A percentile compares a stretch with the other conserved stretches of the same genome.
These are phyloP conservation scores for Phasia obesa DNA, from an alignment of 2,888 invertebrate genomes.

Conservation along the genomic window DNA sequence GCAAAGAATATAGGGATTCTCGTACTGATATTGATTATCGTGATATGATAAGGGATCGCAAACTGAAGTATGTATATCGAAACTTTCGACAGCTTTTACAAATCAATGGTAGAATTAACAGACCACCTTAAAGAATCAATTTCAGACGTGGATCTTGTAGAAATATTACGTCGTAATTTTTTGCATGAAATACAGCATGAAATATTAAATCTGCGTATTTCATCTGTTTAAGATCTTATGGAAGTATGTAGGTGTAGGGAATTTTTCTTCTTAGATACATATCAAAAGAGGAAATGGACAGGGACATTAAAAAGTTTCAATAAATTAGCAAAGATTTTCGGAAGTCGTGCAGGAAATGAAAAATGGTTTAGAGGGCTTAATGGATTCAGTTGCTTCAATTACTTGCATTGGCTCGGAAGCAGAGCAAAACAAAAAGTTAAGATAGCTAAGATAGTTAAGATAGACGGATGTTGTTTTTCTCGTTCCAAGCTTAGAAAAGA, in stretches of 20 bases:
- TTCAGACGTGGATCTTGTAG: background rate
- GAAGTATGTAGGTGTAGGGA: background rate
- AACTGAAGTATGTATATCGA: background rate
- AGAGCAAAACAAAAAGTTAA: no score
- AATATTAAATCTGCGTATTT: background rate
- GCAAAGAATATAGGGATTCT: background rate
- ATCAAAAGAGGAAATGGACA: background rate
- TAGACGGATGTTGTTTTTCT: background rate
- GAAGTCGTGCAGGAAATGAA: background rate
- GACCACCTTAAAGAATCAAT: background rate
- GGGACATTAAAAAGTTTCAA: background rate
- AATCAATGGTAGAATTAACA: background rate
- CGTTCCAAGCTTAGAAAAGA: background rate
- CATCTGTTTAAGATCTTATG: background rate
- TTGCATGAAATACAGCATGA: conserved; percentile 1
- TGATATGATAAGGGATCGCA: background rate
- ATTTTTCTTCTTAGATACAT: background rate
- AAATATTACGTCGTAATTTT: background rate
- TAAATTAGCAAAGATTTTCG: background rate
- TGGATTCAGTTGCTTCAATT: background rate
- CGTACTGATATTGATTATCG: background rate
- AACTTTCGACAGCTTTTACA: background rate
- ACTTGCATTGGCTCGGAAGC: background rate
- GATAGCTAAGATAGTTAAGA: background rate
- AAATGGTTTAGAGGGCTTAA: background rate